These are phyloP conservation scores for Ochlodes sylvanus DNA, from an alignment of 2,888 invertebrate species.

Conservation along the genomic window DNA sequence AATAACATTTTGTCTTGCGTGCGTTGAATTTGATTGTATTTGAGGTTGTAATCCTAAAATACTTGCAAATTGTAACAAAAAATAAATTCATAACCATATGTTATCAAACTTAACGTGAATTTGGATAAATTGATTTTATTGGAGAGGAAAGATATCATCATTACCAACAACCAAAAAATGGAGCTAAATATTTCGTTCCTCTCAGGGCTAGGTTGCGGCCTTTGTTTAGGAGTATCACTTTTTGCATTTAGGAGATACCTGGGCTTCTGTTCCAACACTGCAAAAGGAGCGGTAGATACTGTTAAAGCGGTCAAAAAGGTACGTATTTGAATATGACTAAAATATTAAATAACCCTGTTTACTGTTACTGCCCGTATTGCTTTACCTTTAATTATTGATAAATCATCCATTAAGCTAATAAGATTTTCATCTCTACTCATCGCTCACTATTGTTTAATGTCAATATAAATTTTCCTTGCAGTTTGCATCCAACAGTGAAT, in stretches of 20 bases:
- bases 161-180: slow-evolving; percentile 69
- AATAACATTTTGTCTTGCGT: no score
- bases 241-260: slow-evolving; percentile 66
- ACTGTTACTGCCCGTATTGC: background rate
- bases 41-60: background rate
- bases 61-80: no score
- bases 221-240: slow-evolving; percentile 75
- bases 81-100: background rate
- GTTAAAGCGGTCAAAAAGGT: slow-evolving; percentile 58
- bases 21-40: background rate
- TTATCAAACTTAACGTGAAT: background rate
- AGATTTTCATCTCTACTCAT: background rate
- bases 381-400: no score
- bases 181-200: slow-evolving; percentile 68
- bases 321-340: slow-evolving; percentile 25
- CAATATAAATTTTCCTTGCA: slow-evolving; percentile 53
- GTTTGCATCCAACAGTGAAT: slow-evolving; percentile 82
- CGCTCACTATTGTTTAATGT: no score
- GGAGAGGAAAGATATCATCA: slow-evolving; percentile 48
- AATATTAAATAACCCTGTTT: background rate
- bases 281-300: slow-evolving; percentile 42
- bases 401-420: no score
- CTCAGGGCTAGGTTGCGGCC: slow-evolving; percentile 75
- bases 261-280: slow-evolving; percentile 52
- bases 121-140: background rate